These are phyloP conservation scores for Microplitis manilae DNA, from an alignment of 2,888 invertebrate genomes.

Conservation along the genomic window DNA sequence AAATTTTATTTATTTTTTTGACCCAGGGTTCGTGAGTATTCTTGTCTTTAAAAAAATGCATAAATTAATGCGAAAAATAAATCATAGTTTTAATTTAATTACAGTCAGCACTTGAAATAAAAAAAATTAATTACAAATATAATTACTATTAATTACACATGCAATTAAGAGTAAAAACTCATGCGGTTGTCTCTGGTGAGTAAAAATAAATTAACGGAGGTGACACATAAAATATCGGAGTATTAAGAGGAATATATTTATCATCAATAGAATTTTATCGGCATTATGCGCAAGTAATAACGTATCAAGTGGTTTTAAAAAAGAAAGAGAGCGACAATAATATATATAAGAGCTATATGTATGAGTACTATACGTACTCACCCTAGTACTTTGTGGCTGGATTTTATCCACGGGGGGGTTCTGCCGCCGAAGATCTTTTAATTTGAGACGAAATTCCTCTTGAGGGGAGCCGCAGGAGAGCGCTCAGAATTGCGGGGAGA, in stretches of 20 bases:
- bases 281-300: conserved; percentile 26
- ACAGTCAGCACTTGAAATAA: no score
- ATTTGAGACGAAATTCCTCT: conserved; percentile 70
- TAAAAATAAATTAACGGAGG: neutral
- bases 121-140: no score
- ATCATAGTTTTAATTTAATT: no score
- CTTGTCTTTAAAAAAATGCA: no score
- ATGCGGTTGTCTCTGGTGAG: no score
- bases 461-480: conserved; percentile 56
- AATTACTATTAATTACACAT: no score
- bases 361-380: neutral
- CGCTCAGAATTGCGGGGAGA: conserved; percentile 38
- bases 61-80: no score
- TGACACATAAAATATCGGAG: neutral
- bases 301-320: conserved; percentile 23
- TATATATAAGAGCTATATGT: conserved; percentile 6
- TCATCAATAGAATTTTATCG: conserved; percentile 16
- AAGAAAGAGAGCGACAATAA: conserved; percentile 8
- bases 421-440: conserved; percentile 67
- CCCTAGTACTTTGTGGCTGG: conserved; percentile 41
- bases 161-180: no score
- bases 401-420: conserved; percentile 36
- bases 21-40: no score
- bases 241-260: neutral
- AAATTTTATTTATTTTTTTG: no score